Evolutionary conservation across 2,888 invertebrate genomes (phyloP).

Genomic region (Cremastinae sp.): DNA sequence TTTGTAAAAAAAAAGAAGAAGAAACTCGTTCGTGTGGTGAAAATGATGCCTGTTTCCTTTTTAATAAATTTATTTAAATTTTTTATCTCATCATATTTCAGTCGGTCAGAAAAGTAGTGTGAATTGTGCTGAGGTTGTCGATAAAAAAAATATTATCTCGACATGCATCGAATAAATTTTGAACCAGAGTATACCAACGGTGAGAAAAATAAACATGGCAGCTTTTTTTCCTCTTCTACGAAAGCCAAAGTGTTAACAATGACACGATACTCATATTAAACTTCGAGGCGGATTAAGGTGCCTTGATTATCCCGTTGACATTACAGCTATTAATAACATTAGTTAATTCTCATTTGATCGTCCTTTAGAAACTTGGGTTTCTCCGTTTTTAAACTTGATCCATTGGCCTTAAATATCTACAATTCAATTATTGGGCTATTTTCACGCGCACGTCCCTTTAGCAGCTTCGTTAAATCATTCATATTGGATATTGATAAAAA

Average conservation of each 20-base stretch:
- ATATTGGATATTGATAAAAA: conserved; percentile 64
- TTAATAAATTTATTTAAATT: neutral
- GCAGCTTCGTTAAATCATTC: conserved; percentile 66
- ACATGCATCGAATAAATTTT: conserved; percentile 27
- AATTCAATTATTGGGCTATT: conserved; percentile 46
- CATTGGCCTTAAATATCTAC: conserved; percentile 34
- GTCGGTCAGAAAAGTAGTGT: conserved; percentile 44
- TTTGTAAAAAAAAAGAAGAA: conserved; percentile 32
- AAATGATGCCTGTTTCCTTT: conserved; percentile 23
- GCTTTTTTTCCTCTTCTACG: conserved; percentile 45
- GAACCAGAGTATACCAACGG: conserved; percentile 39
- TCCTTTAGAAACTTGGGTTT: conserved; percentile 29
- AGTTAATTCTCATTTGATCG: conserved; percentile 47
- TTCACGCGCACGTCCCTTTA: conserved; percentile 61
- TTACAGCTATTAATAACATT: conserved; percentile 51
- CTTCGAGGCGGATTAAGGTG: conserved; percentile 36
- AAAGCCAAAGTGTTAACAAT: conserved; percentile 18
- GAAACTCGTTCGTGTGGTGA: conserved; percentile 18
- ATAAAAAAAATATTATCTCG: conserved; percentile 43
- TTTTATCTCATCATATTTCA: conserved; percentile 7
- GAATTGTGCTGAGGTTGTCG: conserved; percentile 39
- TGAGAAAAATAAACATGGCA: conserved; percentile 57
- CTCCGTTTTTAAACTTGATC: conserved; percentile 2
- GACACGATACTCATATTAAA: too few species aligned
- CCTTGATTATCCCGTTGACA: conserved; percentile 38